These are phyloP conservation scores for Clarias batrachus DNA, from an alignment of 2,113 vertebrate species.

Conservation along the genomic window DNA sequence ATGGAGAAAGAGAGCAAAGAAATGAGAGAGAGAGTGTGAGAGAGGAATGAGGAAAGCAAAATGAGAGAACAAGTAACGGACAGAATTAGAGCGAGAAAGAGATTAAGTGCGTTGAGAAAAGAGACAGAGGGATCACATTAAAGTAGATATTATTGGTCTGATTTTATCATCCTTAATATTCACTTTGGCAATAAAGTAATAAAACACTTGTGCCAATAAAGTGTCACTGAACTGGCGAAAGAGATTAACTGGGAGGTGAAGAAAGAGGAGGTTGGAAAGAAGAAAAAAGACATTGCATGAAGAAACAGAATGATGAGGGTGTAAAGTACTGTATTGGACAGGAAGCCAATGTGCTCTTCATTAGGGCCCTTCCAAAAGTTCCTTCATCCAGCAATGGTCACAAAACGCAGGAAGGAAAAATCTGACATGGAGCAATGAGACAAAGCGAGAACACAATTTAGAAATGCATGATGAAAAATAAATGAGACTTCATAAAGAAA, in stretches of 20 bases:
- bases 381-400: background rate
- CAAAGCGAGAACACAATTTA: background rate
- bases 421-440: background rate
- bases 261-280: background rate
- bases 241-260: background rate
- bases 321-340: background rate
- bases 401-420: background rate
- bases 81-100: background rate
- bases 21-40: background rate
- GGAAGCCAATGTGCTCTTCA: background rate
- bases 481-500: background rate
- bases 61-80: background rate
- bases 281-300: no score
- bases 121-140: constrained; percentile 18
- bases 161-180: background rate
- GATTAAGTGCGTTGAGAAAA: constrained; percentile 39
- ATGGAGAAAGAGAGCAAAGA: background rate
- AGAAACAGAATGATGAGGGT: background rate
- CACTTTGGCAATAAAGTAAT: background rate
- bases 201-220: background rate
- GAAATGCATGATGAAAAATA: background rate
- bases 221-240: background rate
- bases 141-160: background rate
- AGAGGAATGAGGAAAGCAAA: background rate
- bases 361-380: background rate